Base-by-base conservation (phyloP, 2,888 invertebrate species). In the Eilema sororculum region DNA sequence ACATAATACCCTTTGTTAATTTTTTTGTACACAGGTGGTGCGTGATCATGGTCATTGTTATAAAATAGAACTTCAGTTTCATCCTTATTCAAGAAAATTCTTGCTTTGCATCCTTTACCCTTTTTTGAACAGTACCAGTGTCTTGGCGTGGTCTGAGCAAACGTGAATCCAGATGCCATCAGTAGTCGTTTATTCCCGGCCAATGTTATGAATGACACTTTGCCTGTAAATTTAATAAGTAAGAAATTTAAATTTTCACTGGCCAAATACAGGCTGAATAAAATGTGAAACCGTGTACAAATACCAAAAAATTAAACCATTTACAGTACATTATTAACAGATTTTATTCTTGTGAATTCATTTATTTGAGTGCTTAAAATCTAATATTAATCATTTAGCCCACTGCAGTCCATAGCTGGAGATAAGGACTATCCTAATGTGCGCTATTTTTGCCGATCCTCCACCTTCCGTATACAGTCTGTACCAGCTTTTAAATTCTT, bases 81-180 rank as follows among this genome's bases (percentile, higher is more conserved):
- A 3, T 85, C 75, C 1, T 69, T 67, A 41, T 80, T 85, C 2
- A 91, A 73, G 67, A 83, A 85, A 4, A 91, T 80, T 37, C 78
- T 86, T 3, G 90, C 91, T 71, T 86, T 89, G 72, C 91, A 92
- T 0, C 89, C 91, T 66, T 87, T 89, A 0, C 76, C 41, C 69
- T 85, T 89, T 71, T 90, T 89, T 0, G 91, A 91, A 65, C 92
- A 91, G 74, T 92, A 92, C 84, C 83, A 91, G 52, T 89, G 86
- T 0, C 85, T 74, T 1, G 78, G 81, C 0, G 81, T 76, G 0
- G 83, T 87, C 30, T 86, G 82, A 0, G 91, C 86, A 69, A 89
- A 92, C 0, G 91, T 90, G 65, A 84, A 91, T 0, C 82, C 80
- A n/a, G 86, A 80, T 0, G 83, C 84, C 91, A 91, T 90, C 10